Evolutionary conservation across 1,140 invertebrate genomes (phyloP).

Genomic region (Lepidotrigona ventralis): DNA sequence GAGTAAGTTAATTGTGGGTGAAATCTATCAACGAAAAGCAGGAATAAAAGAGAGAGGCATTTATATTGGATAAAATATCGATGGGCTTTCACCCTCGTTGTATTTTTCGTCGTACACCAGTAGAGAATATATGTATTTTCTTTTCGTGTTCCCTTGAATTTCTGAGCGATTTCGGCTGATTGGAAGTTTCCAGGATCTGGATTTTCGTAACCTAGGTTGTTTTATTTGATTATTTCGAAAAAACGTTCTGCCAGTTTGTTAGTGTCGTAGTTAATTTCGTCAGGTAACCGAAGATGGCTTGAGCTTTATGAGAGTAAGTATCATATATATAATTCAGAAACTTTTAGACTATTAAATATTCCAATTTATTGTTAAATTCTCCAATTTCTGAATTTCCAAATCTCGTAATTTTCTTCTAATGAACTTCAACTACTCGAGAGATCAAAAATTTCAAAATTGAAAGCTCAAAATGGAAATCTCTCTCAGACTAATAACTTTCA

Average conservation of each 20-base stretch:
- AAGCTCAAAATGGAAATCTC: too few species aligned
- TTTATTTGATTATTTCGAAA: not conserved
- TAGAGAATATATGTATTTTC: not conserved
- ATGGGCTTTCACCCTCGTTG: not conserved
- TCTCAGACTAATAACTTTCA: too few species aligned
- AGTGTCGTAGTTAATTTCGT: not conserved
- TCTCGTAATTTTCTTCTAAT: too few species aligned
- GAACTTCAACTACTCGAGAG: too few species aligned
- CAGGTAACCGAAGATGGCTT: not conserved
- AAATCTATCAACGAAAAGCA: not conserved
- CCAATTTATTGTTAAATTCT: too few species aligned
- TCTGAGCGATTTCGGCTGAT: not conserved
- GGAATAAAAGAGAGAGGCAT: not conserved
- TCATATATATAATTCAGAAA: too few species aligned
- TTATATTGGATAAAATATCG: conserved; percentile 32
- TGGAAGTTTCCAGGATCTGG: not conserved
- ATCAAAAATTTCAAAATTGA: too few species aligned
- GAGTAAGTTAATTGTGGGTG: conserved; percentile 15
- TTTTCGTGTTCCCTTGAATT: too few species aligned
- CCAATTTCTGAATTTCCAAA: too few species aligned
- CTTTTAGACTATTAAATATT: too few species aligned
- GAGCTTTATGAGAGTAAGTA: not conserved
- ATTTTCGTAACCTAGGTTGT: not conserved
- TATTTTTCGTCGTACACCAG: conserved; percentile 1
- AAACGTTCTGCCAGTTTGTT: not conserved